phyloP scores from a whole-genome alignment of 1,140 invertebrate species.

The Whitmania pigra region DNA sequence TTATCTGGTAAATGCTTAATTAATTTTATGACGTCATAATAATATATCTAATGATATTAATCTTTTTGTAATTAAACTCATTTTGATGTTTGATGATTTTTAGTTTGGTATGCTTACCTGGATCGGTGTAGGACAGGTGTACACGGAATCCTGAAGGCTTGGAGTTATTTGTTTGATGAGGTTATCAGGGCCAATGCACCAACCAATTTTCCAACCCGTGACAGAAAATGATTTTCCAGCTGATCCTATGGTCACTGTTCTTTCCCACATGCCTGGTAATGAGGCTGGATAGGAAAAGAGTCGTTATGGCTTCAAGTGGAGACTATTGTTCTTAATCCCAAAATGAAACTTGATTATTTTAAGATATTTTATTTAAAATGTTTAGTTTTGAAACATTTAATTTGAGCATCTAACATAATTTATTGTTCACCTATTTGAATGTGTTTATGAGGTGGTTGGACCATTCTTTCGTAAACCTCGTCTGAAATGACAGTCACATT shows the following conservation, averaged over 20 bases:
- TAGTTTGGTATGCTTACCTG: constrained; percentile 39
- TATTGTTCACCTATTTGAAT: neutral
- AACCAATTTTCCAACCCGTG: constrained; percentile 76
- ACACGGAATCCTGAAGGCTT: constrained; percentile 86
- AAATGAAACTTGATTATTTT: neutral
- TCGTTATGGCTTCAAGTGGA: neutral
- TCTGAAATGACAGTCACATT: constrained; percentile 82
- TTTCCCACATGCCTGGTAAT: constrained; percentile 89
- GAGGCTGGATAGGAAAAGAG: constrained; percentile 48
- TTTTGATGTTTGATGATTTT: neutral
- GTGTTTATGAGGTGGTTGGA: constrained; percentile 48
- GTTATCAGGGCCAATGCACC: constrained; percentile 59
- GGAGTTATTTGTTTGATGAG: constrained; percentile 49
- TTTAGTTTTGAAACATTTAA: no score
- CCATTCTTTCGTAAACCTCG: constrained; percentile 97
- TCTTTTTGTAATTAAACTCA: neutral
- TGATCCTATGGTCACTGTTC: constrained; percentile 90
- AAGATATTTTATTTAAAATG: neutral
- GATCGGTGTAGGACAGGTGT: constrained; percentile 71
- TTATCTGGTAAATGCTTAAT: neutral
- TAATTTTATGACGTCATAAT: neutral
- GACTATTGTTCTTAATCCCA: no score
- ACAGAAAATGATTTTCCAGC: constrained; percentile 95
- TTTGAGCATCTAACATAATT: no score
- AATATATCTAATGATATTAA: neutral